phyloP scores from a whole-genome alignment of 1,140 invertebrate genomes.

The Eueides isabella region DNA sequence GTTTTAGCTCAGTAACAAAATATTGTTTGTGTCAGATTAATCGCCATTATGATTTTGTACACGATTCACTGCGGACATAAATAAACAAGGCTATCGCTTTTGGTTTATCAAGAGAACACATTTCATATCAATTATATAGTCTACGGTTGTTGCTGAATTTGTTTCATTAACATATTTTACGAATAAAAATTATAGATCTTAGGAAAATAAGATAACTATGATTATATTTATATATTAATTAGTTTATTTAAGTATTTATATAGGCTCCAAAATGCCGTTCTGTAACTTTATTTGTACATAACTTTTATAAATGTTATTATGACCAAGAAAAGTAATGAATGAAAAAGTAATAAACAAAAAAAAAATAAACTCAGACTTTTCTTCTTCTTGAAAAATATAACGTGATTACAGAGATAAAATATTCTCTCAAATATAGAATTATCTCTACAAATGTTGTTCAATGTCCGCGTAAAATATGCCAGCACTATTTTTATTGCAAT shows the following conservation, averaged over 20 bases:
- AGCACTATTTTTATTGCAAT: no score
- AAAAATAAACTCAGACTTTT: no score
- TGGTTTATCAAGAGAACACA: constrained; percentile 19
- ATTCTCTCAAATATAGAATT: no score
- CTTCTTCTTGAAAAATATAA: no score
- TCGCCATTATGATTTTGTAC: constrained; percentile 49
- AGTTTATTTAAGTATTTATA: background rate
- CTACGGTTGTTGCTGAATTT: constrained; percentile 5
- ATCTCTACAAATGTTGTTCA: no score
- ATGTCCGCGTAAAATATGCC: no score
- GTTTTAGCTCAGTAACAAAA: constrained; percentile 56
- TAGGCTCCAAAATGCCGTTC: no score
- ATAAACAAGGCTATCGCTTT: constrained; percentile 37
- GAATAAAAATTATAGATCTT: background rate
- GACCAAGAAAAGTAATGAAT: no score
- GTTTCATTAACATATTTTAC: background rate
- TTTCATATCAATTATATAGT: constrained; percentile 26
- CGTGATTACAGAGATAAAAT: no score
- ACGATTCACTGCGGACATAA: constrained; percentile 43
- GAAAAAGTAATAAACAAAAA: no score
- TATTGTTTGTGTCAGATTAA: constrained; percentile 61
- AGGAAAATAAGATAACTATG: background rate
- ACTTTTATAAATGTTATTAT: no score
- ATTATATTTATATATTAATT: background rate
- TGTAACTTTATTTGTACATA: no score